Conservation (phyloP, 2,797 vertebrate genomes). For the Amblyraja radiata region DNA sequence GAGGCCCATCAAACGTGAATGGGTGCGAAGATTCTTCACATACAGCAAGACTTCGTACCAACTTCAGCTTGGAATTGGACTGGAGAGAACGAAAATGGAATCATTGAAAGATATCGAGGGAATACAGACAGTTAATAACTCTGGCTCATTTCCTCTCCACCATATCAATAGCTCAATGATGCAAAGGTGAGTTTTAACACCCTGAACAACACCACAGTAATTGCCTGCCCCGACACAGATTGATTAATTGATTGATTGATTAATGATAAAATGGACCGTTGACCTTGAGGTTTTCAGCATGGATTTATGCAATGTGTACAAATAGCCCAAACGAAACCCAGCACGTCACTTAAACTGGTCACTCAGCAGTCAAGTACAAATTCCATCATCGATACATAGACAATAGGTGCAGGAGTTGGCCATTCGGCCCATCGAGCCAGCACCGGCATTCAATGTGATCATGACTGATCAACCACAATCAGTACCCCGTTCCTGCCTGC, state of each 20-base stretch:
- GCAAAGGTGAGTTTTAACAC: not conserved
- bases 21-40: conserved; percentile 88
- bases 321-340: not conserved
- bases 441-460: too few relatives aligned
- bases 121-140: not conserved
- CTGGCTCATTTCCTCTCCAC: too few relatives aligned
- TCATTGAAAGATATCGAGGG: not conserved
- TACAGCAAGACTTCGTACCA: conserved; percentile 92
- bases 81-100: conserved; percentile 47
- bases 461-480: too few relatives aligned
- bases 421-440: too few relatives aligned
- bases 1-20: conserved; percentile 71
- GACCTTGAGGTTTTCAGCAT: not conserved
- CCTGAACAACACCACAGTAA: not conserved
- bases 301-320: not conserved
- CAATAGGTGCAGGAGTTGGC: too few relatives aligned
- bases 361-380: not conserved
- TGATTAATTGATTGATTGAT: too few relatives aligned
- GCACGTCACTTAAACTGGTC: too few relatives aligned
- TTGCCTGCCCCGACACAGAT: not conserved
- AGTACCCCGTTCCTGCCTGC: too few relatives aligned
- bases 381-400: not conserved
- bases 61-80: conserved; percentile 95
- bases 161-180: not conserved
- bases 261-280: not conserved